These are phyloP conservation scores for Phalacrocorax carbo DNA, from an alignment of 2,113 vertebrate genomes.

Conservation along the genomic window DNA sequence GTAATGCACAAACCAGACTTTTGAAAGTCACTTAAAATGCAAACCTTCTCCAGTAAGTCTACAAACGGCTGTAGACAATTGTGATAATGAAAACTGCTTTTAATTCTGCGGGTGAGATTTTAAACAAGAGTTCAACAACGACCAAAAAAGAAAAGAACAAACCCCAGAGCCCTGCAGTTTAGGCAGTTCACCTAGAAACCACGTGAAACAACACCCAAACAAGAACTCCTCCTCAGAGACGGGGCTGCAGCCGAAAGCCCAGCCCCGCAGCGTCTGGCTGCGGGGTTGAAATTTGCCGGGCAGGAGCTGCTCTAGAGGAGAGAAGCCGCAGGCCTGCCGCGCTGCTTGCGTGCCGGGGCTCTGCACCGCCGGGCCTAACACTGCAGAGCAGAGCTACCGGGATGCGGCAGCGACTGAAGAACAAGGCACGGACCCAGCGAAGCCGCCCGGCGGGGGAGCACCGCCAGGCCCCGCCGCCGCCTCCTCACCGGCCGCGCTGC, in stretches of 20 bases:
- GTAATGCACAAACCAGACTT: neutral
- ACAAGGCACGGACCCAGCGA: rapidly evolving
- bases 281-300: rapidly evolving
- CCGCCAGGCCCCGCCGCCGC: too few relatives aligned
- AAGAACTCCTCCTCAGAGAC: neutral
- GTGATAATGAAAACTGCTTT: neutral
- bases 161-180: neutral
- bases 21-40: neutral
- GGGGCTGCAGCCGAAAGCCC: neutral
- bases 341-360: rapidly evolving
- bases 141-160: neutral
- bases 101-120: neutral
- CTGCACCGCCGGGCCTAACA: neutral
- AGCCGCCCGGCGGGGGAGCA: neutral
- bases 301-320: too few relatives aligned
- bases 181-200: neutral
- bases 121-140: neutral
- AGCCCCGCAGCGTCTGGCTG: neutral
- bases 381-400: neutral
- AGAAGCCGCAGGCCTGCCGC: neutral
- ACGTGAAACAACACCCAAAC: rapidly evolving
- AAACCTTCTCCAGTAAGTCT: neutral
- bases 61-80: neutral
- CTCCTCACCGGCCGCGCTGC: too few relatives aligned
- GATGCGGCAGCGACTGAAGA: rapidly evolving